Conservation (phyloP, 2,113 vertebrate genomes). For the Paraplagusia blochii region DNA sequence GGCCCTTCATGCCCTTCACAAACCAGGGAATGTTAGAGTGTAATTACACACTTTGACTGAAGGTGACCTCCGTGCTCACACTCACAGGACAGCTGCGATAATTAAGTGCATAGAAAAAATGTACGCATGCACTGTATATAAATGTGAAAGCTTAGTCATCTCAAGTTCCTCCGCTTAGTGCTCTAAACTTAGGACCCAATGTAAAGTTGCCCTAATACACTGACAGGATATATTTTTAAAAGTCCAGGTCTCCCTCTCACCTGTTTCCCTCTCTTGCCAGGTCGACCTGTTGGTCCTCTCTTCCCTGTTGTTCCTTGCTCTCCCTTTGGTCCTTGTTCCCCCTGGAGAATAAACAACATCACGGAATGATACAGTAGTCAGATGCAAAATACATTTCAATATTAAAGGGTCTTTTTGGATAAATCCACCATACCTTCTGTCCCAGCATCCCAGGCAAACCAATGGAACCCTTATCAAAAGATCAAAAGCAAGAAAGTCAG, state of each 20-base stretch:
- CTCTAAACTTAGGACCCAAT: slow-evolving; percentile 3
- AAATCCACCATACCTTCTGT: slow-evolving; percentile 56
- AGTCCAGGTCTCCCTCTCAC: slow-evolving; percentile 22
- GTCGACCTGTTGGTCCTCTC: slow-evolving; percentile 68
- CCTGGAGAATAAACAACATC: slow-evolving; percentile 34
- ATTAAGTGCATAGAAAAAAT: neutral
- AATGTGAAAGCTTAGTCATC: neutral
- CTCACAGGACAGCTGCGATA: slow-evolving; percentile 12
- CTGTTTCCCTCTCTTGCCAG: slow-evolving; percentile 73
- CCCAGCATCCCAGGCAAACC: slow-evolving; percentile 71
- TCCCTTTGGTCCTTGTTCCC: slow-evolving; percentile 66
- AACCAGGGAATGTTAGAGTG: slow-evolving; percentile 30
- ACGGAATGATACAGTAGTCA: neutral
- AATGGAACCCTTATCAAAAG: slow-evolving; percentile 47
- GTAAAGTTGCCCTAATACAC: neutral
- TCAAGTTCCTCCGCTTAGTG: neutral
- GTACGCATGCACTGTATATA: neutral
- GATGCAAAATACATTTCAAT: neutral
- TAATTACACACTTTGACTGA: slow-evolving; percentile 8
- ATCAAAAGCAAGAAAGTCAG: too few relatives aligned
- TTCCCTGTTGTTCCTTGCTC: slow-evolving; percentile 60
- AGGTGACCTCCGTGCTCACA: slow-evolving; percentile 8
- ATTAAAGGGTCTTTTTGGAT: neutral
- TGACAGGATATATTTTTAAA: slow-evolving; percentile 5
- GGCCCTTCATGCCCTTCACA: slow-evolving; percentile 84